phyloP scores from a whole-genome alignment of 2,113 vertebrate species.

The Melanerpes formicivorus region DNA sequence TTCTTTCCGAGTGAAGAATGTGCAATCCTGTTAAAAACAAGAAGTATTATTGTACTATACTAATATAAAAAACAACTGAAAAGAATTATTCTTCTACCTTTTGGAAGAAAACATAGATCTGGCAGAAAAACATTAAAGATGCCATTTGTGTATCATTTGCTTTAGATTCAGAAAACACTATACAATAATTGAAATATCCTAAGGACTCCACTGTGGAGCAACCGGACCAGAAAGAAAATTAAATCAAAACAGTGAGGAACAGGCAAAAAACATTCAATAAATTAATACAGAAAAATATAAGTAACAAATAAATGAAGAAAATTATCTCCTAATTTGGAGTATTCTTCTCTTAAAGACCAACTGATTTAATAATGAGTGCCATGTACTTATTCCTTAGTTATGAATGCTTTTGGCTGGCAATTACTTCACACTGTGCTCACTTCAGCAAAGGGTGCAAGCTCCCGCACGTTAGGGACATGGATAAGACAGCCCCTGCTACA shows the following conservation, averaged over 20 bases:
- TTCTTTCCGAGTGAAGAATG: constrained; percentile 97
- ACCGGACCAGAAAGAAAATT: background rate
- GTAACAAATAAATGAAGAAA: background rate
- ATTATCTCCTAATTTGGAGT: background rate
- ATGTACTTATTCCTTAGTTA: background rate
- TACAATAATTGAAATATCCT: background rate
- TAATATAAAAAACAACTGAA: background rate
- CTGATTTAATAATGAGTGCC: background rate
- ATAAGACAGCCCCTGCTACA: background rate
- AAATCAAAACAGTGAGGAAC: background rate
- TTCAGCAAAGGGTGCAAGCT: background rate
- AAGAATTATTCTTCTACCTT: background rate
- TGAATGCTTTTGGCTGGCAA: background rate
- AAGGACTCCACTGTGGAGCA: background rate
- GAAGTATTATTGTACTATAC: background rate
- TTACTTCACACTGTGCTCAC: background rate
- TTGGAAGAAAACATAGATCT: background rate
- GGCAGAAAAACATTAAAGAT: background rate
- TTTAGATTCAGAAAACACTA: background rate
- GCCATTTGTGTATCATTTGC: background rate
- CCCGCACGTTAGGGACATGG: fast-evolving
- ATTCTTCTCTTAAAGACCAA: background rate
- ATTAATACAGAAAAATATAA: background rate
- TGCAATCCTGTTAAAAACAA: constrained; percentile 89
- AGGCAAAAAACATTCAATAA: background rate